These are phyloP conservation scores for Pachyuromys duprasi DNA, from an alignment of 2,797 vertebrate genomes.

Conservation along the genomic window DNA sequence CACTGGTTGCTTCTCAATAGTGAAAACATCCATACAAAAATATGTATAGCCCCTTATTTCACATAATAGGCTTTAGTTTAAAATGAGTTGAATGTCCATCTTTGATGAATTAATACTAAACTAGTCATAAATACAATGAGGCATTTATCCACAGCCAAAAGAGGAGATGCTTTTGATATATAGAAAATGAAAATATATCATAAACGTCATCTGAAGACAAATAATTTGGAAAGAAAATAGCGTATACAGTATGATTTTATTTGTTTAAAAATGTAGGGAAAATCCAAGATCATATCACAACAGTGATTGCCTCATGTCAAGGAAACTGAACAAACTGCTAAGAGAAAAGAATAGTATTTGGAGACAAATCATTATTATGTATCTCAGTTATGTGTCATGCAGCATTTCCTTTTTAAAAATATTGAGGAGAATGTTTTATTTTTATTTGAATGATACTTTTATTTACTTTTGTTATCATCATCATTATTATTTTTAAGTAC, in stretches of 20 bases:
- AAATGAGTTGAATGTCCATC: not conserved
- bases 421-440: not conserved
- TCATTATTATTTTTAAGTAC: too few relatives aligned
- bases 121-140: not conserved
- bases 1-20: not conserved
- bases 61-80: not conserved
- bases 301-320: not conserved
- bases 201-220: not conserved
- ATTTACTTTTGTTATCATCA: too few relatives aligned
- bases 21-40: not conserved
- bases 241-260: not conserved
- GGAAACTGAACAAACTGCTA: rapidly evolving
- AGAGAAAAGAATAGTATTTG: not conserved
- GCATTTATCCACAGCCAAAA: not conserved
- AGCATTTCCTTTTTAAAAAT: not conserved
- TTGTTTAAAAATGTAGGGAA: not conserved
- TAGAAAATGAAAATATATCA: not conserved
- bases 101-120: not conserved
- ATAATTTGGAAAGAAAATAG: not conserved
- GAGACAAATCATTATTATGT: not conserved
- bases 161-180: not conserved
- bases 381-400: not conserved
- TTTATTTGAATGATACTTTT: not conserved
- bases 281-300: not conserved
- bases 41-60: constrained; percentile 20